Evolutionary conservation across 2,113 vertebrate genomes (phyloP).

Genomic region (Amblyopsis rosae): DNA sequence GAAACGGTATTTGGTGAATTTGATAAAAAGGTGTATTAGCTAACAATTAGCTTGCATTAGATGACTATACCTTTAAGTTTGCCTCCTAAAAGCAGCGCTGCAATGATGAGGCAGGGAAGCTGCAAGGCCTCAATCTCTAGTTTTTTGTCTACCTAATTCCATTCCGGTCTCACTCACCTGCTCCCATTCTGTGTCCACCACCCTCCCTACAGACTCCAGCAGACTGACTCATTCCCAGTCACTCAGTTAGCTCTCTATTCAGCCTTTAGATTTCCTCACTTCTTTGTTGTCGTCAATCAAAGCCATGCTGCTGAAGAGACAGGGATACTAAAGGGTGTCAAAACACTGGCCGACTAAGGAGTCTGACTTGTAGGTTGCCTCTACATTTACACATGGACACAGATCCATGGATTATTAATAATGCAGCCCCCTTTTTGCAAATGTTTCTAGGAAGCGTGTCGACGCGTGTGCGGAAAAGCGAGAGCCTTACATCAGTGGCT

Average conservation of each 20-base stretch:
- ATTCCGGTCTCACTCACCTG: constrained; percentile 20
- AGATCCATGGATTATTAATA: constrained; percentile 64
- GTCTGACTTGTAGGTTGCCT: constrained; percentile 38
- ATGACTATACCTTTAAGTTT: constrained; percentile 19
- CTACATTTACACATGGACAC: constrained; percentile 46
- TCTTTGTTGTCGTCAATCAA: constrained; percentile 70
- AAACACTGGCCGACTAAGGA: constrained; percentile 53
- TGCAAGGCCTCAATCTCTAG: not conserved
- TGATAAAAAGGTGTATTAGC: no score
- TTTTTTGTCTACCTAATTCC: constrained; percentile 14
- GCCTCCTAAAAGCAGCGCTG: constrained; percentile 50
- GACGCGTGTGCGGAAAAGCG: constrained; percentile 40
- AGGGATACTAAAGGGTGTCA: constrained; percentile 55
- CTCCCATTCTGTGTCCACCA: not conserved
- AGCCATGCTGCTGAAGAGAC: constrained; percentile 45
- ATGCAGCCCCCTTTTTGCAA: constrained; percentile 42
- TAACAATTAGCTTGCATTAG: constrained; percentile 32
- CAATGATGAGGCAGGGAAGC: constrained; percentile 46
- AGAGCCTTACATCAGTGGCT: constrained; percentile 39
- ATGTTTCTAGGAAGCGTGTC: constrained; percentile 56
- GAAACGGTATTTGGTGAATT: no score
- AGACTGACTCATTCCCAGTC: constrained; percentile 69
- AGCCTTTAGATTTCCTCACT: constrained; percentile 65
- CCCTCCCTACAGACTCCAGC: constrained; percentile 57
- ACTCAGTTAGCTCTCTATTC: constrained; percentile 72